Evolutionary conservation across 2,113 vertebrate species (phyloP).

Genomic region (Neopipo cinnamomea): DNA sequence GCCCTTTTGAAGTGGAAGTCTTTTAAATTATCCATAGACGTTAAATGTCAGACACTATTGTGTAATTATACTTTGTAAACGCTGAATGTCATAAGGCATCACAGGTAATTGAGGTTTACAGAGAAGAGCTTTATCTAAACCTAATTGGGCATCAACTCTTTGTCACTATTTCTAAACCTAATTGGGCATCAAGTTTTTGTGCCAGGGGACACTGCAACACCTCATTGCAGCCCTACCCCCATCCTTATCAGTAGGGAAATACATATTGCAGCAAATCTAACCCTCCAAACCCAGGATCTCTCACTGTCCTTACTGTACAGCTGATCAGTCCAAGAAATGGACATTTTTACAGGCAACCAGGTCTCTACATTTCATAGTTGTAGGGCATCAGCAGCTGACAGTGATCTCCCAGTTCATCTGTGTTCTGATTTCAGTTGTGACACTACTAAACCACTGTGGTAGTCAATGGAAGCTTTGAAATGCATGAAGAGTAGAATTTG

Average conservation of each 20-base stretch:
- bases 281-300: background rate
- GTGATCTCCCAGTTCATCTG: background rate
- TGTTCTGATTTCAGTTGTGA: background rate
- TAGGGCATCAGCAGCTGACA: background rate
- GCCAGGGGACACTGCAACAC: conserved; percentile 71
- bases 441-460: background rate
- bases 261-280: conserved; percentile 22
- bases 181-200: conserved; percentile 83
- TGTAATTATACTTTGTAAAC: conserved; percentile 88
- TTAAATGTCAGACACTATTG: conserved; percentile 87
- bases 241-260: conserved; percentile 4
- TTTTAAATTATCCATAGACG: conserved; percentile 85
- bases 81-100: conserved; percentile 87
- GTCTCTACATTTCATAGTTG: background rate
- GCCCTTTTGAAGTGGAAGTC: conserved; percentile 82
- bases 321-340: background rate
- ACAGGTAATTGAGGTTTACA: conserved; percentile 88
- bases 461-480: background rate
- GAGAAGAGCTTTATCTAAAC: conserved; percentile 85
- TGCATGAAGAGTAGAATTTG: background rate
- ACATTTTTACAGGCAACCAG: background rate
- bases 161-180: conserved; percentile 83
- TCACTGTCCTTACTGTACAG: background rate
- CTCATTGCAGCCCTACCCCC: conserved; percentile 10
- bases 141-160: conserved; percentile 86